Evolutionary conservation across 2,797 vertebrate species (phyloP), one percentile per base, ranked within the genome.

Genomic region (Erethizon dorsatum): DNA sequence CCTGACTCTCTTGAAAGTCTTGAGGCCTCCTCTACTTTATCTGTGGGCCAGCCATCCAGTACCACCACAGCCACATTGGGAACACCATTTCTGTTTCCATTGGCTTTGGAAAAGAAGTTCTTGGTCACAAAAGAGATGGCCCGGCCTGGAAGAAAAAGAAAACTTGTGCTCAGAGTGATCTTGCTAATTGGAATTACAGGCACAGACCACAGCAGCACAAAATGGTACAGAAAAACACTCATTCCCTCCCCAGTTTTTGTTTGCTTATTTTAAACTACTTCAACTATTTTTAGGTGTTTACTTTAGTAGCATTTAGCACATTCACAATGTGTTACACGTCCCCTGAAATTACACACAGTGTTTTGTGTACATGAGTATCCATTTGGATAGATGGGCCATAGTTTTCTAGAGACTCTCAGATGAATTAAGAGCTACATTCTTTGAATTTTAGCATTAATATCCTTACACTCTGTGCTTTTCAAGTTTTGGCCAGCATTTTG

Each of bases 11-110:
- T 99, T 9, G 99, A 99, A 0, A 99, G 98, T 52, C 99, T 98
- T 0, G 99, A 99, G 0, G 99, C 99, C 97, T 99, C 99, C 98
- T 99, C 99, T 93, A 99, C 99, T 95, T 98, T 99, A 97, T 99
- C 99, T 0, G 99, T 99, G 0, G 99, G 99, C 99, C 99, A 99
- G 52, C 99, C 99, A 0, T 99, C 99, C 98, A 99, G 99, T 97
- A 99, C 96, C 75, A 99, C 99, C 97, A 99, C 99, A 0, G 98
- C 99, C 91, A 99, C 99, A 0, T 99, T 99, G 22, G 99, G 99
- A 0, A 99, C 99, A 0, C 98, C 98, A 1, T 99, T 99, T 88
- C 99, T 98, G 98, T 99, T 99, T 33, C 99, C 99, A 18, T 99
- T 99, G 90, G 98, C 98, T 67, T 99, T 99, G 59, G 97, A 99